Evolutionary conservation across 2,113 vertebrate genomes (phyloP).

Genomic region (Seriola rivoliana): DNA sequence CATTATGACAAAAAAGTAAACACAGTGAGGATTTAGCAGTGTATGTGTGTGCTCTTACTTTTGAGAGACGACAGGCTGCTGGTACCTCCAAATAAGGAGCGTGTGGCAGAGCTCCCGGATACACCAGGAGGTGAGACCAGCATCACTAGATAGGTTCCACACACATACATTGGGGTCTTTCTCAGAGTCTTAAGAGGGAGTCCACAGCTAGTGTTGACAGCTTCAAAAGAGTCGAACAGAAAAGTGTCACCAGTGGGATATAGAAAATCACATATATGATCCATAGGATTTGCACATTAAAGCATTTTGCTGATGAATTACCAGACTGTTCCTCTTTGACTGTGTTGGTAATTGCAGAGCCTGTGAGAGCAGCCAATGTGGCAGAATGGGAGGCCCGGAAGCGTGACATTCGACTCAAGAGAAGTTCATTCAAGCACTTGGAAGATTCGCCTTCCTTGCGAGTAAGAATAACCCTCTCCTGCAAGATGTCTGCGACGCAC

Average conservation of each 20-base stretch:
- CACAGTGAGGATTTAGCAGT: background rate
- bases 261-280: background rate
- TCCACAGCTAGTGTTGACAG: slow-evolving; percentile 97
- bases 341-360: slow-evolving; percentile 97
- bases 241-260: background rate
- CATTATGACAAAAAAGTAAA: background rate
- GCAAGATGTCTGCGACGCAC: slow-evolving; percentile 89
- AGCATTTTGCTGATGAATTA: slow-evolving; percentile 70
- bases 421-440: slow-evolving; percentile 98
- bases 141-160: slow-evolving; percentile 96
- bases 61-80: slow-evolving; percentile 97
- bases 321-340: slow-evolving; percentile 98
- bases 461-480: slow-evolving; percentile 94
- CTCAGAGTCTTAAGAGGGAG: slow-evolving; percentile 95
- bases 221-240: slow-evolving; percentile 50
- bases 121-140: slow-evolving; percentile 95
- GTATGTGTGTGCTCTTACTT: slow-evolving; percentile 86
- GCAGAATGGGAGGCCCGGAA: slow-evolving; percentile 97
- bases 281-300: background rate
- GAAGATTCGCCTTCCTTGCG: slow-evolving; percentile 98
- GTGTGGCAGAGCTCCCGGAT: slow-evolving; percentile 96
- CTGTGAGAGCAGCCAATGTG: slow-evolving; percentile 95
- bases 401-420: slow-evolving; percentile 95
- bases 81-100: slow-evolving; percentile 95
- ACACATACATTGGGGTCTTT: slow-evolving; percentile 96